Evolutionary conservation across 2,113 vertebrate genomes (phyloP), one percentile per base, ranked within the genome.

Genomic region (Porphyrio hochstetteri): DNA sequence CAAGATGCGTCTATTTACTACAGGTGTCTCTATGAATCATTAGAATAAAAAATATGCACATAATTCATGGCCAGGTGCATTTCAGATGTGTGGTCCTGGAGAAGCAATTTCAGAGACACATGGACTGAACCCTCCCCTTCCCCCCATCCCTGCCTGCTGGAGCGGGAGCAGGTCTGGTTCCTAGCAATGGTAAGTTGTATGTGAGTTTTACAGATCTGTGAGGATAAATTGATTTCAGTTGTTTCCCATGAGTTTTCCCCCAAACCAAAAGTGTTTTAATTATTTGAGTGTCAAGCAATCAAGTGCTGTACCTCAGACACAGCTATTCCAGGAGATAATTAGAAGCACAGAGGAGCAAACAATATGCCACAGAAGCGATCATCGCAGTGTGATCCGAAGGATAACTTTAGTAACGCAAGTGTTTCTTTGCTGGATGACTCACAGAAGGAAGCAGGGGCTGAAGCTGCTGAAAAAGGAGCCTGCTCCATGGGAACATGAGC

Each of bases 391-490:
- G 95, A 95, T 76, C 88, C 0, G 0, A 90, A 84, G 75, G 71
- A 95, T 94, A 93, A 94, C 92, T 95, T 94, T n/a, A 86, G 94
- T 79, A 96, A 95, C 13, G 7, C 68, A 95, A 93, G 88, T 56
- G 38, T 77, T 96, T 90, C 93, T 94, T 94, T 95, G 77, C 72
- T 87, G 90, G 88, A 91, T 97, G 95, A 97, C 87, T 97, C 95
- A 96, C 57, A 86, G 84, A 83, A 86, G 67, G 36, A 89, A 95
- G 50, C 84, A 86, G 82, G 38, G 46, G 65, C 83, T 92, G 93
- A 61, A 64, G 63, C 40, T 79, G 44, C 83, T 74, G 68, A 68
- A 90, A 90, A 93, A 90, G 93, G 81, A 93, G 48, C 50, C 52
- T 91, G 86, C 75, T 96, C 76, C 89, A 72, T 83, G 90, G 88